A percentile compares a stretch with the other conserved stretches of the same genome.
phyloP scores from a whole-genome alignment of 2,888 invertebrate genomes.

The Malthinus flaveolus region DNA sequence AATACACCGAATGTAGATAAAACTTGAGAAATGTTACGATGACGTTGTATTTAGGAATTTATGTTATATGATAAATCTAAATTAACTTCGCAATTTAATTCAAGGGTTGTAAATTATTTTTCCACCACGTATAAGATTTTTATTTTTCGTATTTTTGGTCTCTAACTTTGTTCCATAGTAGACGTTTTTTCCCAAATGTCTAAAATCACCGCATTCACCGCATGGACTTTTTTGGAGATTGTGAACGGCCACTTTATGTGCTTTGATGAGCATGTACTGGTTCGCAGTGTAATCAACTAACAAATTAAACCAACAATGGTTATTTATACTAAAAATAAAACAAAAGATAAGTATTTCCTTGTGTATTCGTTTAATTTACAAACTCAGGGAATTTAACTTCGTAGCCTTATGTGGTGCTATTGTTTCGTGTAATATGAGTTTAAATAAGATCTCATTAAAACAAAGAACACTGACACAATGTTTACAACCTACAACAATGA shows the following conservation, averaged over 20 bases:
- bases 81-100: constrained; percentile 3
- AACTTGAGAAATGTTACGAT: not conserved
- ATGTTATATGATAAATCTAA: constrained; percentile 3
- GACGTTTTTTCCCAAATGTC: too few species aligned
- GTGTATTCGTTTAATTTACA: constrained; percentile 26
- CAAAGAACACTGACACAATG: constrained; percentile 26
- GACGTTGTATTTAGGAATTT: not conserved
- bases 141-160: too few species aligned
- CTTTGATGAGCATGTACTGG: constrained; percentile 4
- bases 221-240: not conserved
- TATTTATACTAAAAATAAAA: constrained; percentile 16
- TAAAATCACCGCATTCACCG: not conserved
- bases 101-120: constrained; percentile 2
- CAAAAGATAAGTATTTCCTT: constrained; percentile 17
- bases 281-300: constrained; percentile 12
- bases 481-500: constrained; percentile 30
- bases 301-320: constrained; percentile 17
- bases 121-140: not conserved
- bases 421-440: constrained; percentile 25
- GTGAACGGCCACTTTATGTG: too few species aligned
- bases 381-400: constrained; percentile 18
- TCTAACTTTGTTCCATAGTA: too few species aligned
- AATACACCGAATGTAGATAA: constrained; percentile 1
- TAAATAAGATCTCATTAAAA: constrained; percentile 28
- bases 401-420: constrained; percentile 23